Evolutionary conservation across 2,113 vertebrate genomes (phyloP).

Genomic region (Chaetodon trifascialis): DNA sequence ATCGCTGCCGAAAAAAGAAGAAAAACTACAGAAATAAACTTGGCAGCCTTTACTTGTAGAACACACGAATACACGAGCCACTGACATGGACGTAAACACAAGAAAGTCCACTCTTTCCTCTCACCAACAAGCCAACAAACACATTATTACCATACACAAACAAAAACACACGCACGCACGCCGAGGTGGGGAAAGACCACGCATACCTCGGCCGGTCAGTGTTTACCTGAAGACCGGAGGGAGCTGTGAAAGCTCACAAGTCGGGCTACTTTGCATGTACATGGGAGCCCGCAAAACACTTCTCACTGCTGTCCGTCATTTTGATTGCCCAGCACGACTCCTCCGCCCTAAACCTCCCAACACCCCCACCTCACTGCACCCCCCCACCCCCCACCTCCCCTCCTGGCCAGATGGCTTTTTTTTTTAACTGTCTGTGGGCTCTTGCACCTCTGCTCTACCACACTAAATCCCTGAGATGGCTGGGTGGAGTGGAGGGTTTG

Average conservation of each 20-base stretch:
- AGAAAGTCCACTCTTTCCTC: slow-evolving; percentile 54
- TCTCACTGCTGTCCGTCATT: slow-evolving; percentile 96
- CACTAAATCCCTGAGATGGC: slow-evolving; percentile 89
- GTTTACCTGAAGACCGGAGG: slow-evolving; percentile 91
- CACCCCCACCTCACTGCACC: slow-evolving; percentile 58
- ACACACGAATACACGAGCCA: slow-evolving; percentile 50
- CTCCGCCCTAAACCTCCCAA: slow-evolving; percentile 79
- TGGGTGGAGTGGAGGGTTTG: slow-evolving; percentile 69
- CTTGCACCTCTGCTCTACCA: slow-evolving; percentile 93
- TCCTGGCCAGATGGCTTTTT: slow-evolving; percentile 95
- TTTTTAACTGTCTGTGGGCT: slow-evolving; percentile 93
- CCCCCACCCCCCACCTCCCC: not conserved
- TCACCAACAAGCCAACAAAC: slow-evolving; percentile 65
- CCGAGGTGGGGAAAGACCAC: slow-evolving; percentile 53
- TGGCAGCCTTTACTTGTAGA: slow-evolving; percentile 55
- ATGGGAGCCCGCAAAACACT: slow-evolving; percentile 97
- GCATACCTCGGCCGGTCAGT: slow-evolving; percentile 83
- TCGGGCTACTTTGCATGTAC: slow-evolving; percentile 96
- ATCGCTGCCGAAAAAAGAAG: slow-evolving; percentile 29
- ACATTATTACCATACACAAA: slow-evolving; percentile 80
- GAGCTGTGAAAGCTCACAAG: slow-evolving; percentile 94
- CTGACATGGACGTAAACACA: slow-evolving; percentile 64
- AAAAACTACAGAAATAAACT: slow-evolving; percentile 67
- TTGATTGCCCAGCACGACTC: slow-evolving; percentile 94
- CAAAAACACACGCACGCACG: slow-evolving; percentile 66